Evolutionary conservation across 2,888 invertebrate species (phyloP).

Genomic region (Leptinotarsa peninsularis): DNA sequence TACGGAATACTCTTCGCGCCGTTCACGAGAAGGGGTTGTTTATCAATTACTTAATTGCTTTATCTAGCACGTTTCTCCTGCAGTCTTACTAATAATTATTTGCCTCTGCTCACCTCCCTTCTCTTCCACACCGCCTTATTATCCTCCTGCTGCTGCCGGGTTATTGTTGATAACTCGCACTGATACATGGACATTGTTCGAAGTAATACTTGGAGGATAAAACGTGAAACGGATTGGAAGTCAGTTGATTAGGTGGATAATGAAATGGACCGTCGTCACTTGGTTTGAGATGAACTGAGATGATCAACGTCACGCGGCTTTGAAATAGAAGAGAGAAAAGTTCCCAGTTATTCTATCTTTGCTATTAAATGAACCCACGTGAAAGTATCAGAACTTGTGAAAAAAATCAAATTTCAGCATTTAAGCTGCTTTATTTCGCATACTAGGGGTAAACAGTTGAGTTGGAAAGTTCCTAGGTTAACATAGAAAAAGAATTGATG

Average conservation of each 20-base stretch:
- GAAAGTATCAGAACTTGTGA: too few species aligned
- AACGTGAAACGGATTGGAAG: not conserved
- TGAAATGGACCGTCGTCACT: not conserved
- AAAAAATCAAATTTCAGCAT: too few species aligned
- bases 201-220: not conserved
- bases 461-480: too few species aligned
- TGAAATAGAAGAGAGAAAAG: too few species aligned
- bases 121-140: constrained; percentile 35
- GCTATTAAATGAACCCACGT: too few species aligned
- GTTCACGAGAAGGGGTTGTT: constrained; percentile 55
- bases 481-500: too few species aligned
- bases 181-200: constrained; percentile 10
- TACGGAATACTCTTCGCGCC: constrained; percentile 37
- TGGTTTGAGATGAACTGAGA: too few species aligned
- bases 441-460: too few species aligned
- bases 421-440: too few species aligned
- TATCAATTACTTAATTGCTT: constrained; percentile 61
- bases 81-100: constrained; percentile 56
- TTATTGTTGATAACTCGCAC: constrained; percentile 29
- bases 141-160: constrained; percentile 24
- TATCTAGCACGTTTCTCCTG: constrained; percentile 57
- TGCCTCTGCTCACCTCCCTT: constrained; percentile 45
- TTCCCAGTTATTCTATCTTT: too few species aligned
- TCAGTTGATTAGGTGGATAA: not conserved
- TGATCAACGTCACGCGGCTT: too few species aligned